Conservation (phyloP, 2,888 invertebrate species). For the Tuta absoluta region DNA sequence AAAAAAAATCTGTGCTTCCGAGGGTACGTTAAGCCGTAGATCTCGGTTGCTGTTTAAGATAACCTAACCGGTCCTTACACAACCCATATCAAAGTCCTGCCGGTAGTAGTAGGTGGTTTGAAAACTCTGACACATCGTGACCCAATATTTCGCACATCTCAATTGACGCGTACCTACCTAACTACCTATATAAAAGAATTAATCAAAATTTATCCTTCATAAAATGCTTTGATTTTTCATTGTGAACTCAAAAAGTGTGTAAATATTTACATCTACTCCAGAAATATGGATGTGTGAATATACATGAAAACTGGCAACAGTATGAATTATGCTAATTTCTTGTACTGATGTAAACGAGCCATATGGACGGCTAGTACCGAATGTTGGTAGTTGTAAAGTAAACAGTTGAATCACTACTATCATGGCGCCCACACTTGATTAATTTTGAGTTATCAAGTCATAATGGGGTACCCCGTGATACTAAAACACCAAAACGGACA, state of each 20-base stretch:
- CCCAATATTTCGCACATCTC: too few relatives aligned
- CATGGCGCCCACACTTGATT: conserved; percentile 16
- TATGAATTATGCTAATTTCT: conserved; percentile 19
- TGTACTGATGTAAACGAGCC: conserved; percentile 48
- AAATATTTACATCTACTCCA: conserved; percentile 5
- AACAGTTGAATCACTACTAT: conserved; percentile 59
- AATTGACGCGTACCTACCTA: too few relatives aligned
- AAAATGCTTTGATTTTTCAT: background rate
- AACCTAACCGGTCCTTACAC: too few relatives aligned
- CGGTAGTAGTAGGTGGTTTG: too few relatives aligned
- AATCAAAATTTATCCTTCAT: background rate
- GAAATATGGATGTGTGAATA: conserved; percentile 19
- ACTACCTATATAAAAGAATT: too few relatives aligned
- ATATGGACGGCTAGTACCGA: conserved; percentile 46
- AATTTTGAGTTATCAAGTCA: background rate
- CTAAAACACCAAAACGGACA: background rate
- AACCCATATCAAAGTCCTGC: too few relatives aligned
- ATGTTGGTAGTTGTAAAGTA: conserved; percentile 59
- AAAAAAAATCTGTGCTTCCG: too few relatives aligned
- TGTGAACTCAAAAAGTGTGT: background rate
- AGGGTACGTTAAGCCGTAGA: too few relatives aligned
- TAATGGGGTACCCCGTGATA: background rate
- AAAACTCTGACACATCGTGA: too few relatives aligned
- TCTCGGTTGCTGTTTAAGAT: too few relatives aligned
- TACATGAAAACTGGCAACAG: conserved; percentile 9